A percentile compares a stretch with the other conserved stretches of the same genome.
These are phyloP conservation scores for Norana najaformis DNA, from an alignment of 2,888 invertebrate genomes.

Conservation along the genomic window DNA sequence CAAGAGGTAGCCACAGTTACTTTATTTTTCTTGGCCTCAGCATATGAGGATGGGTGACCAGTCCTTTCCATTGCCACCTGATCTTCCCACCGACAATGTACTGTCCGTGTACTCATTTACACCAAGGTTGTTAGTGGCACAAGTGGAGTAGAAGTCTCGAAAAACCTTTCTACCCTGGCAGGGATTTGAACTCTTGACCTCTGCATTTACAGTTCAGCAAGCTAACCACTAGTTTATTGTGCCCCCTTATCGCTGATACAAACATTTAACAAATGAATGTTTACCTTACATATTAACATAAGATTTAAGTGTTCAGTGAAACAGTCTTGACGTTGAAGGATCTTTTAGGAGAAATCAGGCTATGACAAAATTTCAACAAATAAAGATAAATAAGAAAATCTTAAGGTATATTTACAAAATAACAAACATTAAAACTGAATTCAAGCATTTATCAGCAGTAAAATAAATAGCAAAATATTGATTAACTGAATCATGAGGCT, in stretches of 20 bases:
- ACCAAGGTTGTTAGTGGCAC: too few relatives aligned
- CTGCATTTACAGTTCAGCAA: background rate
- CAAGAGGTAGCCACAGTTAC: too few relatives aligned
- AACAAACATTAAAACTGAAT: background rate
- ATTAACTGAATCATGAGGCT: background rate
- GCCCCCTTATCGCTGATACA: background rate
- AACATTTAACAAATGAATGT: background rate
- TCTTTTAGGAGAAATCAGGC: too few relatives aligned
- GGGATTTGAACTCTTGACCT: background rate
- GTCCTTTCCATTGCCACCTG: too few relatives aligned
- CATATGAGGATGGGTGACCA: too few relatives aligned
- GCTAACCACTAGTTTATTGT: background rate
- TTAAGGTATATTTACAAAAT: background rate
- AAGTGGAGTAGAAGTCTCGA: too few relatives aligned
- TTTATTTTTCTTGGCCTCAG: too few relatives aligned
- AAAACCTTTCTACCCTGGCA: too few relatives aligned
- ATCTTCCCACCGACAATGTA: too few relatives aligned
- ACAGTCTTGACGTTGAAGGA: background rate
- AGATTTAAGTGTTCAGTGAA: background rate
- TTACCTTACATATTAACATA: background rate
- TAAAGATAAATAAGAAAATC: background rate
- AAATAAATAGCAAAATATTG: background rate
- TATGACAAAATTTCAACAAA: background rate
- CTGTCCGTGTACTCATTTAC: too few relatives aligned
- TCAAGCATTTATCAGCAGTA: background rate